Percentiles rank a stretch among this genome's conserved stretches.
Evolutionary conservation across 2,797 vertebrate species (phyloP).

Genomic region (Gymnothorax javanicus): DNA sequence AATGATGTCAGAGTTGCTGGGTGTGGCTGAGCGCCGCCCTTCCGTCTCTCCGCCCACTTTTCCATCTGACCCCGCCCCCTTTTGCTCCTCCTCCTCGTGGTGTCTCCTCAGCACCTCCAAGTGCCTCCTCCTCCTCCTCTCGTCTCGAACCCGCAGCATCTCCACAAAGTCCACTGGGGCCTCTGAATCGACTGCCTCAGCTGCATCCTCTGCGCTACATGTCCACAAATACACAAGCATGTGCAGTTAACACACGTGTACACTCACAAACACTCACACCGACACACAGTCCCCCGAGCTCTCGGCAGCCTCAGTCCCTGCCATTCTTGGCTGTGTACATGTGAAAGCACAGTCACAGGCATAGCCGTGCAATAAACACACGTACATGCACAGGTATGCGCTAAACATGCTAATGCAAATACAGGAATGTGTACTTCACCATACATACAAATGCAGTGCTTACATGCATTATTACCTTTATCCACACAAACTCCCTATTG

Average conservation of each 20-base stretch:
- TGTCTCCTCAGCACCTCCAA: constrained; percentile 68
- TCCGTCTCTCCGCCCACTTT: constrained; percentile 44
- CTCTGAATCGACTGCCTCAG: constrained; percentile 49
- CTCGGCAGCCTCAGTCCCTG: too few species aligned
- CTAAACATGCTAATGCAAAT: background rate
- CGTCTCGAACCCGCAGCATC: constrained; percentile 69
- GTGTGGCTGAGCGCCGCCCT: constrained; percentile 29
- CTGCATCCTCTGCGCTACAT: constrained; percentile 39
- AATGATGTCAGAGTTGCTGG: constrained; percentile 9
- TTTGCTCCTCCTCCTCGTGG: constrained; percentile 63
- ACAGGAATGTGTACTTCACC: background rate
- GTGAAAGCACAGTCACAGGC: background rate
- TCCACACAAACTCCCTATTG: background rate
- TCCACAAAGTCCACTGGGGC: constrained; percentile 68
- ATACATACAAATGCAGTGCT: constrained; percentile 52
- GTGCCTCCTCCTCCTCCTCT: constrained; percentile 64
- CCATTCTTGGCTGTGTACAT: background rate
- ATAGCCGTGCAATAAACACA: background rate
- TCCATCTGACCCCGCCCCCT: background rate
- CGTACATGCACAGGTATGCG: constrained; percentile 1
- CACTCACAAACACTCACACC: background rate
- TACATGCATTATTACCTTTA: constrained; percentile 27
- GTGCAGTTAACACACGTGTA: background rate
- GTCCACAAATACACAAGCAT: background rate
- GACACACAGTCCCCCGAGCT: background rate